phyloP scores from a whole-genome alignment of 2,888 invertebrate species.

The Meiosimyza decipiens region DNA sequence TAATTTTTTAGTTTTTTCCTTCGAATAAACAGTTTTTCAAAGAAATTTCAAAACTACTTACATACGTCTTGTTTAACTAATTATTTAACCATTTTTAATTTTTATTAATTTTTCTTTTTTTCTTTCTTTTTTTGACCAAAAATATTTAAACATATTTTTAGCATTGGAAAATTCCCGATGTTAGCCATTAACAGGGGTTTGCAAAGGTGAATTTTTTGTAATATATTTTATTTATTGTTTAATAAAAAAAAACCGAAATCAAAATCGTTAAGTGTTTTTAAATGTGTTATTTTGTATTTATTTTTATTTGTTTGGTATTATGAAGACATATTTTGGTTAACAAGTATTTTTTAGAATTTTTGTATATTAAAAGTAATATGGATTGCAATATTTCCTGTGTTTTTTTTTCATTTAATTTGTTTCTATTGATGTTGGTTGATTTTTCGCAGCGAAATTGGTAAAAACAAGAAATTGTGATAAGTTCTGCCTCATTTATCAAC shows the following conservation, averaged over 20 bases:
- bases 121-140: slow-evolving; percentile 70
- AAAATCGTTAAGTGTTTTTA: slow-evolving; percentile 29
- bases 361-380: not conserved
- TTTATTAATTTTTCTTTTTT: slow-evolving; percentile 45
- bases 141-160: slow-evolving; percentile 61
- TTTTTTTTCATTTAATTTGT: not conserved
- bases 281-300: slow-evolving; percentile 39
- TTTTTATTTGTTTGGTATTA: not conserved
- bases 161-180: slow-evolving; percentile 82
- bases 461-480: too few species aligned
- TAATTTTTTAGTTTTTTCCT: too few species aligned
- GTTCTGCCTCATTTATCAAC: too few species aligned
- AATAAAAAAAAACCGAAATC: not conserved
- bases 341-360: slow-evolving; percentile 1
- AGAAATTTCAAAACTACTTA: too few species aligned
- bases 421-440: too few species aligned
- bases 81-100: slow-evolving; percentile 44
- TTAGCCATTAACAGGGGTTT: slow-evolving; percentile 88
- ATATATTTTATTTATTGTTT: slow-evolving; percentile 29
- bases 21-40: too few species aligned
- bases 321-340: not conserved
- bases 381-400: too few species aligned
- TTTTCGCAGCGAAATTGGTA: too few species aligned
- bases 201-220: slow-evolving; percentile 76
- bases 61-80: slow-evolving; percentile 11